Evolutionary conservation across 2,797 vertebrate species (phyloP).

Genomic region (Sebastes oblongus): DNA sequence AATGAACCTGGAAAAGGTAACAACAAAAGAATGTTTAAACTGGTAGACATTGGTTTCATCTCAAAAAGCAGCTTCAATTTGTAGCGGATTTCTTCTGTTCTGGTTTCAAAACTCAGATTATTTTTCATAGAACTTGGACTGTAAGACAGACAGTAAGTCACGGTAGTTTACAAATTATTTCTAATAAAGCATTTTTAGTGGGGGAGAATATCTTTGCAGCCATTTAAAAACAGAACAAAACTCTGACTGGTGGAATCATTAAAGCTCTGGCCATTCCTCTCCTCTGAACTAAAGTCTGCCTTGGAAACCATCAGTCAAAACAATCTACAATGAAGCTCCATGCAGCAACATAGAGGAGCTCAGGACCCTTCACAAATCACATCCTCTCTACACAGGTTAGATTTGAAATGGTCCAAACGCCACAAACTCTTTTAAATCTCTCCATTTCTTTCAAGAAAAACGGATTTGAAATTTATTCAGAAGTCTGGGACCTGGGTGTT

Average conservation of each 20-base stretch:
- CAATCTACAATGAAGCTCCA: conserved; percentile 52
- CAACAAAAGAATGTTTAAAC: not conserved
- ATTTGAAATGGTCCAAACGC: not conserved
- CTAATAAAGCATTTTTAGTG: not conserved
- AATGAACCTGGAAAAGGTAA: not conserved
- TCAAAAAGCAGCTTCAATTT: not conserved
- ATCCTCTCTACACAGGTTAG: not conserved
- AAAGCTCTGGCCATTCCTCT: conserved; percentile 45
- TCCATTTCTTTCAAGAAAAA: not conserved
- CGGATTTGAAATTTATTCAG: not conserved
- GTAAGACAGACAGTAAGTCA: not conserved
- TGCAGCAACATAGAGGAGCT: conserved; percentile 7
- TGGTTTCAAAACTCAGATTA: not conserved
- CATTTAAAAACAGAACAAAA: conserved; percentile 13
- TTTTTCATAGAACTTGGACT: not conserved
- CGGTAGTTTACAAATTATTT: not conserved
- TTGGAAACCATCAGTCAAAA: conserved; percentile 62
- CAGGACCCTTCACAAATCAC: conserved; percentile 6
- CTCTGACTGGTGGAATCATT: conserved; percentile 57
- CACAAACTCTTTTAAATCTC: not conserved
- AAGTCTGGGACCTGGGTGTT: not conserved
- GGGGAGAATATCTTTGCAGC: conserved; percentile 5
- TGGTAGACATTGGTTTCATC: not conserved
- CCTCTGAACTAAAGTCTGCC: conserved; percentile 49
- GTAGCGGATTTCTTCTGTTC: not conserved